Evolutionary conservation across 2,888 invertebrate species (phyloP), one percentile per base, ranked within the genome.

Genomic region (Caenorhabditis auriculariae): DNA sequence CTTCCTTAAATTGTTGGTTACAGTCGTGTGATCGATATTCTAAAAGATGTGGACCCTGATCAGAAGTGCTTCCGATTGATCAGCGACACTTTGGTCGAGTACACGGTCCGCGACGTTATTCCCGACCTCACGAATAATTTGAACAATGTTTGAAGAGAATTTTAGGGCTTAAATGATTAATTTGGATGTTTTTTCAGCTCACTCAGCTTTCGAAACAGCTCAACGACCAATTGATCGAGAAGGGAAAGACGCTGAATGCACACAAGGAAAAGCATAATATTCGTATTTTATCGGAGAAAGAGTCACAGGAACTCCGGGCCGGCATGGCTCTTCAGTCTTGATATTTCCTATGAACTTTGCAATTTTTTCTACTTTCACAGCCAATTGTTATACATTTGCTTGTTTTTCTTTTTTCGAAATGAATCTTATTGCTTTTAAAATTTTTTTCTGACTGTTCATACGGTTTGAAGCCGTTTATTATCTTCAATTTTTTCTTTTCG

Each of bases 191-290:
- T n/a, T n/a, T 56, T 29, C 53, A 76, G 76, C 48, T 76, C 43
- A 45, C 51, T 6, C 46, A 55, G 29, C 39, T 73, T 15, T 47
- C 54, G 23, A 56, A 61, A 6, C 54, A 64, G 12, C 60, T 74
- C 45, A 68, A 75, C 51, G 53, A 63, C 21, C 57, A 66, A 26
- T 55, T 74, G 27, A 71, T 76, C n/a, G 74, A 73, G 37, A 69
- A 69, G 56, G 76, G 76, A 45, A 71, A 72, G 57, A 75, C 72
- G 41, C 51, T 76, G 49, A 75, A 76, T 52, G 45, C 48, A 2
- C 69, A 75, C 67, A 75, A 75, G 53, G 52, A 54, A 24, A 66
- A 71, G 28, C 69, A 76, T 61, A 75, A 76, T 57, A 76, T 76
- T 45, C 66, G 75, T 6, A 50, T 76, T 23, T 56, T 76, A 26